Percentiles rank a stretch among this genome's conserved stretches.
Conservation (phyloP, 2,888 invertebrate species). For the Polymixis flavicincta region DNA sequence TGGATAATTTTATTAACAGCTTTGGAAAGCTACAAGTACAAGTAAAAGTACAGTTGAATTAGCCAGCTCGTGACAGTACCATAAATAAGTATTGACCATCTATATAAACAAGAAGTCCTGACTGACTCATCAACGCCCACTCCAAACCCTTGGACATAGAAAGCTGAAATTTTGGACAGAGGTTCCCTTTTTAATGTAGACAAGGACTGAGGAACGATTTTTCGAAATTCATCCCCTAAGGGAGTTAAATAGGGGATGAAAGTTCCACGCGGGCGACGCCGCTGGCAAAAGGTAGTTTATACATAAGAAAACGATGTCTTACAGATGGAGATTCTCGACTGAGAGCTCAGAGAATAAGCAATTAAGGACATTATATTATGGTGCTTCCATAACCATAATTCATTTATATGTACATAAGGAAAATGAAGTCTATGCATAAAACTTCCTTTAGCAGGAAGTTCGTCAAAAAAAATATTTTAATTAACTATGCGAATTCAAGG, state of each 20-base stretch:
- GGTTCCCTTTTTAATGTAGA: too few relatives aligned
- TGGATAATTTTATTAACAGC: background rate
- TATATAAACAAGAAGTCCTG: too few relatives aligned
- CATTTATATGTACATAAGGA: constrained; percentile 3
- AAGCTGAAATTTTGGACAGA: too few relatives aligned
- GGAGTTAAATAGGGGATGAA: too few relatives aligned
- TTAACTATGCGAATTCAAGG: constrained; percentile 9
- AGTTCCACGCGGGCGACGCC: too few relatives aligned
- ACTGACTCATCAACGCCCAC: too few relatives aligned
- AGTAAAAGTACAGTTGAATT: background rate
- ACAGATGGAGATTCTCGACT: background rate
- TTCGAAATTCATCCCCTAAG: too few relatives aligned
- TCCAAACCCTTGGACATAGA: too few relatives aligned
- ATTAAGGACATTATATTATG: background rate
- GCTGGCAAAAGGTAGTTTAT: too few relatives aligned
- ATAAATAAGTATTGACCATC: background rate
- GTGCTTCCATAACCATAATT: background rate
- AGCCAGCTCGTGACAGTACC: background rate
- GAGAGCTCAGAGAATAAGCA: background rate
- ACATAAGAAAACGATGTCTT: background rate
- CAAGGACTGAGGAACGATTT: too few relatives aligned
- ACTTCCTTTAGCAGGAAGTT: constrained; percentile 12
- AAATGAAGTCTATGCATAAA: background rate
- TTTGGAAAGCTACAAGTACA: background rate
- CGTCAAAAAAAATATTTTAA: constrained; percentile 6